Base-by-base conservation (phyloP, 2,113 vertebrate species). In the Nanorana parkeri region DNA sequence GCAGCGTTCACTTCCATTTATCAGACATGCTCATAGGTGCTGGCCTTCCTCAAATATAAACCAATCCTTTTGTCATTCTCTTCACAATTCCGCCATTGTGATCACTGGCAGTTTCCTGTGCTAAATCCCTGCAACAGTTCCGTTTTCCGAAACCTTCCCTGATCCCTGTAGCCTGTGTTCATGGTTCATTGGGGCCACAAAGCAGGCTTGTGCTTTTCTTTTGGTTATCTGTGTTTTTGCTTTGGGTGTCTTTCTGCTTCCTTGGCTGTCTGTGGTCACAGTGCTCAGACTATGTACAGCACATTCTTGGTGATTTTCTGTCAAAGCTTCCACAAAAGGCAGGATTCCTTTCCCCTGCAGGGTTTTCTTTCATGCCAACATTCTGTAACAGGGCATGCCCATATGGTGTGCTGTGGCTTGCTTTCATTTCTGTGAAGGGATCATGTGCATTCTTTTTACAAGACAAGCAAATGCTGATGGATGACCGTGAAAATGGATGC, bases 11-110 rank as follows among this genome's bases (percentile, higher is more conserved):
- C n/a, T n/a, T n/a, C n/a, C n/a, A n/a, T n/a, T n/a, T n/a, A n/a
- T n/a, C n/a, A n/a, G n/a, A n/a, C n/a, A n/a, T n/a, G n/a, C n/a
- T n/a, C n/a, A 65, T 60, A 74, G 26, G 24, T 36, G 36, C 56
- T 17, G n/a, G 64, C 41, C 58, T 72, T 73, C 54, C 41, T 72
- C 51, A 73, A 81, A 64, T 81, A 24, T n/a, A 36, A 19, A 32
- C n/a, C n/a, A 66, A 81, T 73, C 79, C 68, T 24, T 56, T 81
- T 81, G 32, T 36, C 3, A 36, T 81, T 69, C 68, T 74, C 68
- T 56, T 7, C 26, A 32, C 56, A 65, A 73, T 81, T 58, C 73
- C 58, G 24, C 64, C 79, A 41, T 69, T 64, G 10, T 74, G 32
- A 58, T 11, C 29, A 41, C 47, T 36, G 63, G 79, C 71, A 71